These are phyloP conservation scores for Parasteatoda tepidariorum DNA, from an alignment of 1,140 invertebrate species.

Conservation along the genomic window DNA sequence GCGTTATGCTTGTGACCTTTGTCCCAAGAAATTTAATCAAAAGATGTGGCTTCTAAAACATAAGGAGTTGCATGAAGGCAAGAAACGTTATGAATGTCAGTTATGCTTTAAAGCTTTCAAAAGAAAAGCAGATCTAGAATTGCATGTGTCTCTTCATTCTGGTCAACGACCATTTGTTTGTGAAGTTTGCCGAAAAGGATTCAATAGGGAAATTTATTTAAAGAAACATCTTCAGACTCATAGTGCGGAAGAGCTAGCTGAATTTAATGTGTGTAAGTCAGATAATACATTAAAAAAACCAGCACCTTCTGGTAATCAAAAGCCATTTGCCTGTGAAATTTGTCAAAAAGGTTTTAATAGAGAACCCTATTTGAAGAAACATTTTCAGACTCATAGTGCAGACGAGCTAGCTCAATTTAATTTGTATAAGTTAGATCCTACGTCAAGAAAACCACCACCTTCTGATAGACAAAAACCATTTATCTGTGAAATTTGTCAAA, in stretches of 20 bases:
- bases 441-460: too few relatives aligned
- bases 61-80: neutral
- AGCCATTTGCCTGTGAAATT: neutral
- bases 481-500: neutral
- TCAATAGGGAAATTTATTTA: neutral
- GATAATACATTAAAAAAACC: too few relatives aligned
- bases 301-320: neutral
- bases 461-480: neutral
- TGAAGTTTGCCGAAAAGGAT: neutral
- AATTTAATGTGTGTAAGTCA: too few relatives aligned
- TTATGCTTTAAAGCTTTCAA: neutral
- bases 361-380: neutral
- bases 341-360: neutral
- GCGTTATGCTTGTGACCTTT: conserved; percentile 75
- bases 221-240: neutral
- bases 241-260: neutral
- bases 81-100: neutral
- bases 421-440: too few relatives aligned
- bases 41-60: neutral
- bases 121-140: neutral
- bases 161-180: neutral
- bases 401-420: too few relatives aligned
- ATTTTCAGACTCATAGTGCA: neutral
- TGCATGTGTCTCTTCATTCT: neutral
- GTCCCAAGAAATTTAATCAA: conserved; percentile 71